Evolutionary conservation across 1,140 invertebrate genomes (phyloP).

Genomic region (Drosophila sucinea): DNA sequence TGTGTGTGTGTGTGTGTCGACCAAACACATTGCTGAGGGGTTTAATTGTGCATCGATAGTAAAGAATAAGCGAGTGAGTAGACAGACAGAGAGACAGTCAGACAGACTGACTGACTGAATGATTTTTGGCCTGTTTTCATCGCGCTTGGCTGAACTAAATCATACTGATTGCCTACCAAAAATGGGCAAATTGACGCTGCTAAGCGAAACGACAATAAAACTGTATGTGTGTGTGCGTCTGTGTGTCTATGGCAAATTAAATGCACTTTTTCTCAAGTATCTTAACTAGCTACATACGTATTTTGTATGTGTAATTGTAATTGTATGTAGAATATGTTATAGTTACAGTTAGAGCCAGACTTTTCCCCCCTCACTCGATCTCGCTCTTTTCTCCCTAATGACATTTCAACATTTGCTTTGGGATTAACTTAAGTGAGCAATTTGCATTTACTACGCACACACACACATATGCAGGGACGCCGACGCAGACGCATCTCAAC

Average conservation of each 20-base stretch:
- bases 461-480: slow-evolving; percentile 4
- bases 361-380: not conserved
- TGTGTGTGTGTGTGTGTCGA: slow-evolving; percentile 31
- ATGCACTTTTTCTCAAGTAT: slow-evolving; percentile 13
- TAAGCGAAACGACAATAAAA: slow-evolving; percentile 7
- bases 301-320: not conserved
- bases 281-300: not conserved
- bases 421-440: slow-evolving; percentile 33
- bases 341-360: not conserved
- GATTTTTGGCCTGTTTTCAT: slow-evolving; percentile 28
- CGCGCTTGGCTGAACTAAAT: slow-evolving; percentile 33
- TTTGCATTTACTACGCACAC: slow-evolving; percentile 18
- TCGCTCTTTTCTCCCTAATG: not conserved
- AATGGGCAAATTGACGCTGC: slow-evolving; percentile 6
- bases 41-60: slow-evolving; percentile 67
- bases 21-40: slow-evolving; percentile 31
- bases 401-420: slow-evolving; percentile 18
- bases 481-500: slow-evolving; percentile 2
- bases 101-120: slow-evolving; percentile 37
- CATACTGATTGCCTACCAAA: slow-evolving; percentile 34
- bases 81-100: slow-evolving; percentile 25
- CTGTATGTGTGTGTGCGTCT: too few species aligned
- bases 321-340: not conserved
- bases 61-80: slow-evolving; percentile 30
- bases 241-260: not conserved